phyloP scores from a whole-genome alignment of 2,113 vertebrate genomes.

The Pelobates fuscus region DNA sequence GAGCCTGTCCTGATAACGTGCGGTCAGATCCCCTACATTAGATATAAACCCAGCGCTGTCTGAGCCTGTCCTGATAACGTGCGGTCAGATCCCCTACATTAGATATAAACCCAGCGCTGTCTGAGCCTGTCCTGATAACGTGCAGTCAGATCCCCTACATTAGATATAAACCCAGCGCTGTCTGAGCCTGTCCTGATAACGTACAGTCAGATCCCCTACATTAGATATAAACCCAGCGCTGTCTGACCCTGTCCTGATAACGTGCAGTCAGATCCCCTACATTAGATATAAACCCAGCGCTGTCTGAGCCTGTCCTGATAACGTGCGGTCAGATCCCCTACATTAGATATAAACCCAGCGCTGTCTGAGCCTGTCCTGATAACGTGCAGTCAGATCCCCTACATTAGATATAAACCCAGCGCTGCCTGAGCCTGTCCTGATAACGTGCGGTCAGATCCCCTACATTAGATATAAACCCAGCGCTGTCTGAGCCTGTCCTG shows the following conservation, averaged over 20 bases:
- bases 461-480: no score
- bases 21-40: no score
- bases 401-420: no score
- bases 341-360: no score
- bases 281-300: no score
- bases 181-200: neutral
- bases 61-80: conserved; percentile 5
- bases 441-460: neutral
- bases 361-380: neutral
- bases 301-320: neutral
- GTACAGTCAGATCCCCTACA: no score
- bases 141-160: no score
- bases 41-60: neutral
- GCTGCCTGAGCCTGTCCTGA: neutral
- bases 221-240: neutral
- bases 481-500: neutral
- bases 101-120: neutral
- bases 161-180: neutral
- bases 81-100: neutral
- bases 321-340: neutral
- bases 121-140: neutral
- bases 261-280: neutral
- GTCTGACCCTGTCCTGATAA: neutral
- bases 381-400: neutral
- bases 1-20: neutral